Conservation (phyloP, 2,113 vertebrate species). For the Tenebrosternarchus preto region DNA sequence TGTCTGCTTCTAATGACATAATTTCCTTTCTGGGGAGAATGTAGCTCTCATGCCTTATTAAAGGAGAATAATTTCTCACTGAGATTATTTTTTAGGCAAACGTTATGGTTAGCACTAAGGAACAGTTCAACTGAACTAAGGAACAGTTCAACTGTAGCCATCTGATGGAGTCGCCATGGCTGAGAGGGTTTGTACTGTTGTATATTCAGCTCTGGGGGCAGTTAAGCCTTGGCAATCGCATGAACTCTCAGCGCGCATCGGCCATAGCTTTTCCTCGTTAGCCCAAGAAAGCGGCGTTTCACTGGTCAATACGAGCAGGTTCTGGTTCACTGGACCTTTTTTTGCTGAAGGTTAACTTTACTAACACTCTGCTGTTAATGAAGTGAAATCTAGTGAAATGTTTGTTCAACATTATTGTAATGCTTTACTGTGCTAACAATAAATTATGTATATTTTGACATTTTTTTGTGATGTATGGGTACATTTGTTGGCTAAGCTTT, state of each 20-base stretch:
- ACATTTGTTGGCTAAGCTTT: background rate
- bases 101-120: background rate
- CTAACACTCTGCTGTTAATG: conserved; percentile 30
- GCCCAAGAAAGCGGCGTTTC: background rate
- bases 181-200: background rate
- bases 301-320: too few species aligned
- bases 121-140: background rate
- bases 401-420: conserved; percentile 49
- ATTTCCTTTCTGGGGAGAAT: background rate
- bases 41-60: conserved; percentile 18
- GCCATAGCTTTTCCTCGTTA: background rate
- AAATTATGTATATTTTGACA: conserved; percentile 56
- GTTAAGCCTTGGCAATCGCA: conserved; percentile 19
- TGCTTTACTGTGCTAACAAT: conserved; percentile 54
- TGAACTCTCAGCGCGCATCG: conserved; percentile 37
- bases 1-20: conserved; percentile 12
- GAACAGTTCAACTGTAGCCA: conserved; percentile 1
- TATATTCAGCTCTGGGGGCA: background rate
- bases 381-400: conserved; percentile 18
- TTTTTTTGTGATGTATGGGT: conserved; percentile 46
- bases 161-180: background rate
- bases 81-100: background rate
- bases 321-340: background rate
- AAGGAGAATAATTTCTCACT: background rate
- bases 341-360: conserved; percentile 3